Evolutionary conservation across 2,113 vertebrate genomes (phyloP).

Genomic region (Xenotilapia flavipinnis): DNA sequence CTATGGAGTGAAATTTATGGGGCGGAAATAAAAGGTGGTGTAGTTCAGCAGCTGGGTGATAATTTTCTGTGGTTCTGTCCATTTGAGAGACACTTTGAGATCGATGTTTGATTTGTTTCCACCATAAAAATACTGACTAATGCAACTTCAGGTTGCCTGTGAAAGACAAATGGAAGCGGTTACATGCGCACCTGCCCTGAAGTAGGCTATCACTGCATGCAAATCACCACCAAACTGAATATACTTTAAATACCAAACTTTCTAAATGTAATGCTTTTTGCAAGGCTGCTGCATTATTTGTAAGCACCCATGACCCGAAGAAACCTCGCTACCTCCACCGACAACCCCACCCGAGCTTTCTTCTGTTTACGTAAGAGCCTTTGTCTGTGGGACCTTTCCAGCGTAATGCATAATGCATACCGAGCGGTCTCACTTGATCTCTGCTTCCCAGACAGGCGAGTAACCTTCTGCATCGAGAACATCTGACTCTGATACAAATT

Average conservation of each 20-base stretch:
- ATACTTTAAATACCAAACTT: background rate
- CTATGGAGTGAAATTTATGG: background rate
- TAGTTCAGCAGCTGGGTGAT: background rate
- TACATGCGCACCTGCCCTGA: background rate
- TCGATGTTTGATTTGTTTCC: fast-evolving
- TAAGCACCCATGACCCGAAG: background rate
- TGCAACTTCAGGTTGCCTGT: background rate
- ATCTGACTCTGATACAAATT: conserved; percentile 20
- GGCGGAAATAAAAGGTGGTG: background rate
- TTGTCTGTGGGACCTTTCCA: conserved; percentile 11
- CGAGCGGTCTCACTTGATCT: conserved; percentile 3
- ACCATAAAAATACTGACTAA: background rate
- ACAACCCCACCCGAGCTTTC: background rate
- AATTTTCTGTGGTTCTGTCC: background rate
- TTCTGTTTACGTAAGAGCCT: conserved; percentile 6
- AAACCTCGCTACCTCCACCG: background rate
- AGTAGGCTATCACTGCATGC: background rate
- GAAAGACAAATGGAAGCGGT: background rate
- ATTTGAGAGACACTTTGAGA: background rate
- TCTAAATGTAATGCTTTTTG: background rate
- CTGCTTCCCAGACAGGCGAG: conserved; percentile 8
- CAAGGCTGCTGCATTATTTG: background rate
- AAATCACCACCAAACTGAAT: background rate
- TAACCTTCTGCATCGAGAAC: background rate
- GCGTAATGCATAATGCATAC: conserved; percentile 20